Base-by-base conservation (phyloP, 92 coral and sea anemone genomes). In the Muricea muricata region DNA sequence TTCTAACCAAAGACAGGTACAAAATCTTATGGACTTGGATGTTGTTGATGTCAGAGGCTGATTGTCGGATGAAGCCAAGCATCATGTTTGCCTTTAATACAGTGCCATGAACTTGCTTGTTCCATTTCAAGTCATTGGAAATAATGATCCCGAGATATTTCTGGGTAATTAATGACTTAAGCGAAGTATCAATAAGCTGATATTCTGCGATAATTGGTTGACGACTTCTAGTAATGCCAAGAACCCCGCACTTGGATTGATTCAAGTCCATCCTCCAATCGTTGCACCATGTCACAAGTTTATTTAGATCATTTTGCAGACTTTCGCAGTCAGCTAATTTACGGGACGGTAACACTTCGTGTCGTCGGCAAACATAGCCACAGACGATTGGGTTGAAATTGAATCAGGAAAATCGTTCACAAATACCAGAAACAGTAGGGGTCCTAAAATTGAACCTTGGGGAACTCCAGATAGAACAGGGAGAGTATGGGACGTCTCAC, bases 61-160 rank as follows among this genome's bases (percentile, higher is more conserved):
- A 79, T 79, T 74, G 32, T 31, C 84, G 46, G 25, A 63, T 79
- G 63, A 79, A 79, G 26, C 84, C 50, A 12, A 45, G 50, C 84
- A 79, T 32, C 35, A 31, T 55, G 66, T 34, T 34, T 18, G 85
- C 85, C 17, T 81, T 81, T 8, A 72, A 33, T 37, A 73, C 20
- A 23, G 85, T 31, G 54, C 50, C 75, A 12, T 77, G 82, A 30
- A 66, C 48, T 18, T 81, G 78, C 57, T 23, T 65, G 76, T 81
- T 81, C 85, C 85, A 81, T 66, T 67, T 65, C 24, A 40, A 37
- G 34, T 81, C 58, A 7, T 56, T 65, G 76, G 58, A 50, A 11
- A 50, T 50, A 50, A 50, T 50, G 58, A 50, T 20, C 18, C 58
- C 58, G 58, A 50, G 45, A 50, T 50, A 15, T 50, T 50, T 50